Percentiles rank a stretch among this genome's conserved stretches.
Evolutionary conservation across 2,113 vertebrate species (phyloP).

Genomic region (Argyrosomus japonicus): DNA sequence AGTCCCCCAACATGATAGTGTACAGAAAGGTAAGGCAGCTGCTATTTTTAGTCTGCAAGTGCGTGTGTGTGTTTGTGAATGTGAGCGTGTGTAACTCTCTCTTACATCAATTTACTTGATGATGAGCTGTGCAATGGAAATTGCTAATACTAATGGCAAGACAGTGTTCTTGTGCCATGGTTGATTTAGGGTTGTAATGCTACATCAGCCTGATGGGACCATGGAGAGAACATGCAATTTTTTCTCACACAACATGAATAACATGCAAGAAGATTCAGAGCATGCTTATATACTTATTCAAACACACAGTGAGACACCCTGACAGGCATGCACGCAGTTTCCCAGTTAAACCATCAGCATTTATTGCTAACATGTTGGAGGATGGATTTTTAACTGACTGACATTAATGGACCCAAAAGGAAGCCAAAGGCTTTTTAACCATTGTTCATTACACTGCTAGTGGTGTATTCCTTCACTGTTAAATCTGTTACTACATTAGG

Average conservation of each 20-base stretch:
- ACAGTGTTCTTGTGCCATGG: conserved; percentile 33
- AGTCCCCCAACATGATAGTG: conserved; percentile 98
- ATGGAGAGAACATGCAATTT: conserved; percentile 30
- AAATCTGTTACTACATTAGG: conserved; percentile 47
- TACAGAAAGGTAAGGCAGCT: conserved; percentile 94
- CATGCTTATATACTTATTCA: not conserved
- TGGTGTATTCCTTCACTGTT: conserved; percentile 42
- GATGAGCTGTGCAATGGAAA: conserved; percentile 50
- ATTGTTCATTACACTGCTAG: conserved; percentile 38
- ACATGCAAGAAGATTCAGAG: conserved; percentile 7
- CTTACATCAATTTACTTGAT: conserved; percentile 57
- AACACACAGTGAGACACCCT: not conserved
- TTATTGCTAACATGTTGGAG: conserved; percentile 14
- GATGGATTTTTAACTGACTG: conserved; percentile 38
- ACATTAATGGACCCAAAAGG: conserved; percentile 43
- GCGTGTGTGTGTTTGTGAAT: conserved; percentile 34
- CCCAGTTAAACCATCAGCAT: conserved; percentile 27
- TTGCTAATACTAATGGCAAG: conserved; percentile 45
- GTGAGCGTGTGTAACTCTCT: conserved; percentile 27
- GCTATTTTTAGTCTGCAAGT: conserved; percentile 64
- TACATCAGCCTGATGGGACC: conserved; percentile 39
- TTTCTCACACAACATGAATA: conserved; percentile 30
- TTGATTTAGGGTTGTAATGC: conserved; percentile 47
- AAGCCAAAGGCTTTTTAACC: conserved; percentile 44
- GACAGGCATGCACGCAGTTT: conserved; percentile 17